Evolutionary conservation across 2,888 invertebrate species (phyloP), one percentile per base, ranked within the genome.

Genomic region (Anarsia innoxiella): DNA sequence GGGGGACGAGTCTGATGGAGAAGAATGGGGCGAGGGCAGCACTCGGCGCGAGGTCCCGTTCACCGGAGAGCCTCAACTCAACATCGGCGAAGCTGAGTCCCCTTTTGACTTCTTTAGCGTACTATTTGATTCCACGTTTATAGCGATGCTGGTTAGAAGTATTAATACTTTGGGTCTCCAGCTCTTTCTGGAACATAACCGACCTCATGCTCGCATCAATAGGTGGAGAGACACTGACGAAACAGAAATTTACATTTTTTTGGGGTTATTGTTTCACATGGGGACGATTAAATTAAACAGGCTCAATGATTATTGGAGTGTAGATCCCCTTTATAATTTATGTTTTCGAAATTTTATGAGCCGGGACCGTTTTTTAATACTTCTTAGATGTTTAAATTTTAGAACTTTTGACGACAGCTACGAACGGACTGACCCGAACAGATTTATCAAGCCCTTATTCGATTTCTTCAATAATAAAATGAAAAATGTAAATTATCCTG

Each of bases 251-350:
- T 44, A 49, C 48, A 45, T 54, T 39, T 45, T 41, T 44, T 48
- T 52, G 42, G 41, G 45, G 48, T 51, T 59, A 48, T 23, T 55
- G 12, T 51, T 55, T 6, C 53, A 54, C 23, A 53, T 49, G 51
- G 53, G 53, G 0, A 44, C 44, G 11, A 46, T 54, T 3, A 19
- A 15, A 13, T 13, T 58, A 1, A 35, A 9, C 25, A 41, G 45
- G 4, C 4, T 53, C 1, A 23, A 45, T 15, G 48, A 55, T 35
- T 58, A 53, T 26, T 56, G 53, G 52, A 52, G 52, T 34, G 49
- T 3, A n/a, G 33, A 46, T 23, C 28, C 36, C 8, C 19, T 43
- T 3, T 56, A 48, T 41, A 27, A 26, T 6, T 39, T 53, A 26
- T 48, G 44, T 0, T 56, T 51, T 30, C 15, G 26, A 3, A 8